Percentiles rank a stretch among this genome's conserved stretches.
Conservation (phyloP, 2,888 invertebrate genomes). For the Drosophila incognita region DNA sequence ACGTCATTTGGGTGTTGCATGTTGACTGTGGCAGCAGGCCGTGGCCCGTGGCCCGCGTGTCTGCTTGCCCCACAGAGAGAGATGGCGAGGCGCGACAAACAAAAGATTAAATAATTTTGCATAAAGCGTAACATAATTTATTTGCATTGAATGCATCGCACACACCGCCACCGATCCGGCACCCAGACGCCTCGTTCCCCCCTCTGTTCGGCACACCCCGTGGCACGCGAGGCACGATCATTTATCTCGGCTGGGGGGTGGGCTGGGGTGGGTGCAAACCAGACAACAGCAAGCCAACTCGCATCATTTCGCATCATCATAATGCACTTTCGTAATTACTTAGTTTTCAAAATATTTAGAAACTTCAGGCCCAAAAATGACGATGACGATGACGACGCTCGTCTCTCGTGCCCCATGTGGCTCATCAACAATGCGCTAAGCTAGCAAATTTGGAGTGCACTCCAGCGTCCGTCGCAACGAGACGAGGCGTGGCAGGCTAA, state of each 20-base stretch:
- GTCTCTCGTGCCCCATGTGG: slow-evolving; percentile 26
- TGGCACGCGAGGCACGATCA: neutral
- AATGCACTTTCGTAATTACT: slow-evolving; percentile 82
- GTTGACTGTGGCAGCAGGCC: neutral
- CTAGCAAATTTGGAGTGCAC: slow-evolving; percentile 29
- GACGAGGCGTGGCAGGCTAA: slow-evolving; percentile 7
- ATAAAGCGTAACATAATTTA: slow-evolving; percentile 82
- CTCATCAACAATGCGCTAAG: slow-evolving; percentile 74
- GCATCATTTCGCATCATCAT: slow-evolving; percentile 80
- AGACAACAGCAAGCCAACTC: slow-evolving; percentile 54
- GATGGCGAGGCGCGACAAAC: slow-evolving; percentile 74
- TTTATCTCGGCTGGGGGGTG: neutral
- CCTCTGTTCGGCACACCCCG: neutral
- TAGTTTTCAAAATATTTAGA: slow-evolving; percentile 84
- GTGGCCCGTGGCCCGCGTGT: slow-evolving; percentile 9
- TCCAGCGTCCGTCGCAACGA: slow-evolving; percentile 11
- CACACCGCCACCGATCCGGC: slow-evolving; percentile 79
- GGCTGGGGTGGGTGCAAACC: neutral
- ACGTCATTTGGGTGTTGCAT: neutral
- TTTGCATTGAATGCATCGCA: slow-evolving; percentile 81
- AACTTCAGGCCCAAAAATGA: slow-evolving; percentile 62
- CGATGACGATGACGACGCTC: slow-evolving; percentile 28
- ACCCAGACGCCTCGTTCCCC: slow-evolving; percentile 33
- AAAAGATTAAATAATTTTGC: slow-evolving; percentile 83
- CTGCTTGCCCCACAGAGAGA: slow-evolving; percentile 36